Evolutionary conservation across 2,888 invertebrate species (phyloP), one percentile per base, ranked within the genome.

Genomic region (Listrodromus nycthemerus): DNA sequence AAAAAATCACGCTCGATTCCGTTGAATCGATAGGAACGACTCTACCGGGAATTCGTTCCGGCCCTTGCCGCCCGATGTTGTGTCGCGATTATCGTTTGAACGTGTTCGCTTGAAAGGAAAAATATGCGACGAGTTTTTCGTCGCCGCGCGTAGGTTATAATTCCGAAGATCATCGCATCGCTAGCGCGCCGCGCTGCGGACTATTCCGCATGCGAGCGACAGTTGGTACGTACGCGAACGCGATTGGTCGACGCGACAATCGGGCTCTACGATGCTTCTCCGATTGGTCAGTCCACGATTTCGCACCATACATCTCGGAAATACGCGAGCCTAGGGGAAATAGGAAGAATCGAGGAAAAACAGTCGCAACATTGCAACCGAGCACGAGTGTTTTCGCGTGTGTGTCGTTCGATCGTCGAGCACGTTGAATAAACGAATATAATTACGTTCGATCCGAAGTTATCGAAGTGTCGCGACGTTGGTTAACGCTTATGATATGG

Each of bases 221-320:
- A 87, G 89, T 87, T 24, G 87, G 89, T 84, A 84, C 80, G 84
- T 84, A 81, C 74, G 19, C 33, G 27, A 30, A n/a, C 63, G 55
- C 69, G 71, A 83, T 83, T 80, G 83, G 83, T 80, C 77, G 52
- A 65, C 19, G 21, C 55, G 27, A 33, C 55, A 65, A 70, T 78
- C 55, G 50, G 13, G n/a, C 65, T 65, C 37, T 24, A 27, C 21
- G 24, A 24, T 73, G 21, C 61, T 21, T 48, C 37, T 67, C 41
- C 48, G 13, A 73, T 55, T 30, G 8, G 37, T 10, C 37, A 37
- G 37, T 37, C 48, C 5, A 48, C 4, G n/a, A n/a, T n/a, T 48
- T 16, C 48, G n/a, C 48, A n/a, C n/a, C n/a, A 48, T 48, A 37
- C 2, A 37, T 37, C 37, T 45, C 37, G 58, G 37, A 37, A 55